A percentile compares a stretch with the other conserved stretches of the same genome.
Conservation (phyloP, 2,888 invertebrate genomes). For the Eupithecia abbreviata region DNA sequence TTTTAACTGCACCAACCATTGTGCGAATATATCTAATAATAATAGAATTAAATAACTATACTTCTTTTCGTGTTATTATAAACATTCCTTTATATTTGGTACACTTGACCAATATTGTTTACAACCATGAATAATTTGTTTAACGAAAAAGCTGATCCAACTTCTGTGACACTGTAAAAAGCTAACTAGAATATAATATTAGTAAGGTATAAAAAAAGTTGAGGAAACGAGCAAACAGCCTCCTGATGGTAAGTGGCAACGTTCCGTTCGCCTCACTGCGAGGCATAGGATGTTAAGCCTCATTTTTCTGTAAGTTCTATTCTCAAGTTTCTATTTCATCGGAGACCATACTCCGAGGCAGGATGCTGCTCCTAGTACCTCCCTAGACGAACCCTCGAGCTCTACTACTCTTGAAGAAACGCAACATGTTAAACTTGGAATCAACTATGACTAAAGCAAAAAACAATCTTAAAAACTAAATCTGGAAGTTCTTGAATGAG, state of each 20-base stretch:
- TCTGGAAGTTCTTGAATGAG: not conserved
- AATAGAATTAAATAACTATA: not conserved
- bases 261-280: not conserved
- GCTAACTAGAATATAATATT: no score
- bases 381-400: not conserved
- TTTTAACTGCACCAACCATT: slow-evolving; percentile 27
- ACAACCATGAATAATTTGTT: not conserved
- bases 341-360: not conserved
- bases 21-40: slow-evolving; percentile 20
- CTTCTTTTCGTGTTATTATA: not conserved
- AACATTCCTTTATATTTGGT: not conserved
- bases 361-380: not conserved
- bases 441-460: not conserved
- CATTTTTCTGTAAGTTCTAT: not conserved
- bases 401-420: not conserved
- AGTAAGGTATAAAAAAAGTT: not conserved
- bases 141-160: not conserved
- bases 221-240: not conserved
- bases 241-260: not conserved
- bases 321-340: not conserved
- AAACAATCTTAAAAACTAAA: not conserved
- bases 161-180: not conserved
- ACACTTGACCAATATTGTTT: not conserved
- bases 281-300: not conserved
- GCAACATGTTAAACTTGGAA: not conserved